Conservation (phyloP, 2,113 vertebrate genomes). For the Oostethus manadensis region DNA sequence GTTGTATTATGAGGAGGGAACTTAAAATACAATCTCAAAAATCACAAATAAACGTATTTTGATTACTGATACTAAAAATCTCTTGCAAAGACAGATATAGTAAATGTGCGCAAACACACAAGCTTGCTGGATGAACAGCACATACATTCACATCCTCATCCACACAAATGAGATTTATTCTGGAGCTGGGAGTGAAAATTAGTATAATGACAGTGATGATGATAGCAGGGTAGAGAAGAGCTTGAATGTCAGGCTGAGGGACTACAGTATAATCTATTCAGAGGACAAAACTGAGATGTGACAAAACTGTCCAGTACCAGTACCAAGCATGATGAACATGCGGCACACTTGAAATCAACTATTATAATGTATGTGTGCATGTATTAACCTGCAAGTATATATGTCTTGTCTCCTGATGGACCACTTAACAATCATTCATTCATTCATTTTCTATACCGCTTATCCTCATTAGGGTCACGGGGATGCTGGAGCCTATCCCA, state of each 20-base stretch:
- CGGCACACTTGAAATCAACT: conserved; percentile 31
- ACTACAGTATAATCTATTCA: conserved; percentile 28
- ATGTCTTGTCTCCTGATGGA: conserved; percentile 24
- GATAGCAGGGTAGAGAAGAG: conserved; percentile 33
- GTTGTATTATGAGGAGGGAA: no score
- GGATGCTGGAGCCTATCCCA: no score
- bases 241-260: conserved; percentile 32
- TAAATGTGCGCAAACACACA: neutral
- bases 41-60: neutral
- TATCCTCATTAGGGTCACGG: no score
- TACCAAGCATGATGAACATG: conserved; percentile 40
- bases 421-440: conserved; percentile 66
- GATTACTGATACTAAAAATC: neutral
- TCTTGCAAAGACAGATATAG: neutral
- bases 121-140: neutral
- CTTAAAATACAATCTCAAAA: no score
- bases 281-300: conserved; percentile 35
- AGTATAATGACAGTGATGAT: conserved; percentile 45
- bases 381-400: conserved; percentile 9
- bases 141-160: neutral
- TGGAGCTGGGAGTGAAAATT: conserved; percentile 35
- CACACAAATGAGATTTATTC: conserved; percentile 3
- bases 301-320: conserved; percentile 31
- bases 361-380: conserved; percentile 13
- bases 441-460: no score